Evolutionary conservation across 1,140 invertebrate genomes (phyloP), one percentile per base, ranked within the genome.

Genomic region (Phymorhynchus buccinoides): DNA sequence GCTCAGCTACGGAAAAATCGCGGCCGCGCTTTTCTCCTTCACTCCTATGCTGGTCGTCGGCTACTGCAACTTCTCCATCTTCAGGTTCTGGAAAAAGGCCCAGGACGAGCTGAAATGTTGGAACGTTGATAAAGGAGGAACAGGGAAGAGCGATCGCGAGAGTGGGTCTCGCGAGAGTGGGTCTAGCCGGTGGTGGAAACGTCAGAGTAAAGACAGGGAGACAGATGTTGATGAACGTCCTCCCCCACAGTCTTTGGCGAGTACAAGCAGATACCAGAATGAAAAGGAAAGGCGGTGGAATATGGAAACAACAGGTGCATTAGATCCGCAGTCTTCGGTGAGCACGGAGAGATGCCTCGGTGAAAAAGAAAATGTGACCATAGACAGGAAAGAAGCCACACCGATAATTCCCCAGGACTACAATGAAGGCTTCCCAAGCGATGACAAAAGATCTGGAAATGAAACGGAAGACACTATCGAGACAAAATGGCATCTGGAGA

Each of bases 41-140:
- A 27, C 41, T 39, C 35, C 73, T 3, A 35, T 77, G 73, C 39
- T 77, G 9, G 22, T 77, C n/a, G 39, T 77, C n/a, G 32, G 73
- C 4, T 77, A 77, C 32, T 77, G 73, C n/a, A 77, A 77, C 41
- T 77, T 12, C 41, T 77, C 73, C 18, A 77, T 77, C 14, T 77
- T 77, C 73, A 6, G 73, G 12, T 77, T 35, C 32, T 77, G 73
- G 73, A 37, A 30, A 30, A 73, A 30, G 9, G 27, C 12, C 37
- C 68, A 73, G 68, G n/a, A n/a, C 30, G 7, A 73, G 6, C 30
- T 35, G 14, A 22, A 30, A 3, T 18, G 37, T 0, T 30, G 37
- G 30, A 30, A 16, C 37, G 37, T 14, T 73, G 68, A 16, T 27
- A 37, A 3, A n/a, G n/a, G n/a, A n/a, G n/a, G n/a, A n/a, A n/a